Evolutionary conservation across 2,888 invertebrate species (phyloP).

Genomic region (Napeogenes sylphis): DNA sequence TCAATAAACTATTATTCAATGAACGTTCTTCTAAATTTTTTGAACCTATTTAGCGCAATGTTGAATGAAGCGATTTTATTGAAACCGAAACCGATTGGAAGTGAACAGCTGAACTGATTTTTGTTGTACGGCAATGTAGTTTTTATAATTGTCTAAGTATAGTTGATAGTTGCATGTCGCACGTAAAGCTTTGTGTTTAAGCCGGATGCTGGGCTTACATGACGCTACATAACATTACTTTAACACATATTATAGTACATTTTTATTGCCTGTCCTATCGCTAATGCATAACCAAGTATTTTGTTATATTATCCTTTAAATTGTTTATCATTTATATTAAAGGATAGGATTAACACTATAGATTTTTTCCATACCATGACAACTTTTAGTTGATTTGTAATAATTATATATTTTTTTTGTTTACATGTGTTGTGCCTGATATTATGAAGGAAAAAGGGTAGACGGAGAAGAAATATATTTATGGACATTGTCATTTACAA

Average conservation of each 20-base stretch:
- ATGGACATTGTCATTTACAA: too few relatives aligned
- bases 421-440: too few relatives aligned
- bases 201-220: conserved; percentile 6
- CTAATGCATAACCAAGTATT: background rate
- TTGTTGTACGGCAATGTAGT: conserved; percentile 10
- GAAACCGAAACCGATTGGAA: conserved; percentile 29
- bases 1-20: conserved; percentile 31
- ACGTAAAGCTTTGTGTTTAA: conserved; percentile 2
- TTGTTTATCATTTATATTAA: too few relatives aligned
- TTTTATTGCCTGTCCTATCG: background rate
- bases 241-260: background rate
- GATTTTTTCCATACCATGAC: too few relatives aligned
- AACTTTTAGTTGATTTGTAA: too few relatives aligned
- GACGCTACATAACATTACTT: background rate
- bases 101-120: conserved; percentile 25
- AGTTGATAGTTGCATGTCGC: conserved; percentile 1
- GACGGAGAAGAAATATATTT: too few relatives aligned
- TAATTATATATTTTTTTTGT: too few relatives aligned
- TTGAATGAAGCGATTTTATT: conserved; percentile 32
- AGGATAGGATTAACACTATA: too few relatives aligned
- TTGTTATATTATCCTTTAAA: background rate
- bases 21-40: conserved; percentile 28
- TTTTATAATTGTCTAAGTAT: conserved; percentile 16
- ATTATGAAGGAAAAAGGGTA: too few relatives aligned
- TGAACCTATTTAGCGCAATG: conserved; percentile 29